Evolutionary conservation across 2,797 vertebrate species (phyloP).

Genomic region (Chiloscyllium punctatum): DNA sequence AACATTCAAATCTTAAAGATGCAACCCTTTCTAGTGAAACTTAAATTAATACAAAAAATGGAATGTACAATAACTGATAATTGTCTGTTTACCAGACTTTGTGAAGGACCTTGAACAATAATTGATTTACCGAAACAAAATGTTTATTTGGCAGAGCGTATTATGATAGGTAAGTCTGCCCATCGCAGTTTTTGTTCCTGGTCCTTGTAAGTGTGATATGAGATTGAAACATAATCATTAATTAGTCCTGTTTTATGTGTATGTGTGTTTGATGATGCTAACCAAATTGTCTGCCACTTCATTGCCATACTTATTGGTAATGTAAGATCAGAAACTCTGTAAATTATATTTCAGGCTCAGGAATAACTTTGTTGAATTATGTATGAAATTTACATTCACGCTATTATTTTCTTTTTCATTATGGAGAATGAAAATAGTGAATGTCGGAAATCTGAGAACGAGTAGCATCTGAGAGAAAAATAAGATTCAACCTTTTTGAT

Average conservation of each 20-base stretch:
- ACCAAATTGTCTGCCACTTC: neutral
- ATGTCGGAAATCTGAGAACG: neutral
- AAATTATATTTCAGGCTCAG: neutral
- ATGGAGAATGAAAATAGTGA: constrained; percentile 2
- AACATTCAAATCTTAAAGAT: neutral
- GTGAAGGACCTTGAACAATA: neutral
- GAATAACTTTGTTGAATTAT: neutral
- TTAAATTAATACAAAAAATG: neutral
- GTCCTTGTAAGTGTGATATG: neutral
- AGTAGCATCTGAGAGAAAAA: neutral
- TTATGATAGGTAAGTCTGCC: neutral
- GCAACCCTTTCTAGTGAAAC: neutral
- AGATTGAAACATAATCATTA: neutral
- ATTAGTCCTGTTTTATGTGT: neutral
- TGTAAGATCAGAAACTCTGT: neutral
- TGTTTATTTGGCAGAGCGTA: neutral
- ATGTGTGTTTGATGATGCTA: neutral
- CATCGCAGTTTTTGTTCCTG: neutral
- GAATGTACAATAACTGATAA: neutral
- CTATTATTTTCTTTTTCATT: neutral
- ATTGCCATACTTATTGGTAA: constrained; percentile 25
- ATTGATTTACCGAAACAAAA: constrained; percentile 12
- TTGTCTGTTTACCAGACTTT: no score
- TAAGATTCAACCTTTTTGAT: neutral
- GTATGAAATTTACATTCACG: constrained; percentile 2